Conservation (phyloP, 2,888 invertebrate species). For the Leptarthrus brevirostris region DNA sequence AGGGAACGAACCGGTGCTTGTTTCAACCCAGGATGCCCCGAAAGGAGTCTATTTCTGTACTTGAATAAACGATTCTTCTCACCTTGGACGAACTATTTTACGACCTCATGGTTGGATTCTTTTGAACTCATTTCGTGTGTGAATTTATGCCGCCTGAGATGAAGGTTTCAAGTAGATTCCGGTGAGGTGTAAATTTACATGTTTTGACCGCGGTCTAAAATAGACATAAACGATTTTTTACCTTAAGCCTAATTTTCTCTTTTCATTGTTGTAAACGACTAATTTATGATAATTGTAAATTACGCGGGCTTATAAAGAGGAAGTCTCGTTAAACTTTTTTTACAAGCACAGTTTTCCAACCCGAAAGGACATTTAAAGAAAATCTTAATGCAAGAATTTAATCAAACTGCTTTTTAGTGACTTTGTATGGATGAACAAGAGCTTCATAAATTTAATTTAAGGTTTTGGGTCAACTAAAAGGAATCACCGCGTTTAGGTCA, state of each 20-base stretch:
- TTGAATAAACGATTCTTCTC: conserved; percentile 32
- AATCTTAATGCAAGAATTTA: too few species aligned
- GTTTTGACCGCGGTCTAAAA: conserved; percentile 40
- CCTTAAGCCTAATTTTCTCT: conserved; percentile 11
- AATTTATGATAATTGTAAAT: conserved; percentile 27
- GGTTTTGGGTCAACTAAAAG: too few species aligned
- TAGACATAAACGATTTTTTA: conserved; percentile 32
- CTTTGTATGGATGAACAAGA: too few species aligned
- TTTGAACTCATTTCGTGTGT: conserved; percentile 21
- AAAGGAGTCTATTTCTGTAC: conserved; percentile 36
- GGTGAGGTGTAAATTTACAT: conserved; percentile 47
- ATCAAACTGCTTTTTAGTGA: too few species aligned
- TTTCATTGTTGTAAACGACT: conserved; percentile 27
- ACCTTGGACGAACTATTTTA: conserved; percentile 44
- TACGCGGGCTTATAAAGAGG: neutral
- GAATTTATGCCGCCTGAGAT: conserved; percentile 30
- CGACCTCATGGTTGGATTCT: conserved; percentile 34
- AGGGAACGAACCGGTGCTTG: conserved; percentile 2
- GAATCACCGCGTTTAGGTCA: too few species aligned
- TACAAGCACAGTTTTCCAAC: too few species aligned
- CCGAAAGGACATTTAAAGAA: too few species aligned
- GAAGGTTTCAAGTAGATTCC: neutral
- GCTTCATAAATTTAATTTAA: too few species aligned
- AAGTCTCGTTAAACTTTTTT: too few species aligned
- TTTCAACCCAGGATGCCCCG: conserved; percentile 21